Base-by-base conservation (phyloP, 2,113 vertebrate species). In the Hystrix cristata region DNA sequence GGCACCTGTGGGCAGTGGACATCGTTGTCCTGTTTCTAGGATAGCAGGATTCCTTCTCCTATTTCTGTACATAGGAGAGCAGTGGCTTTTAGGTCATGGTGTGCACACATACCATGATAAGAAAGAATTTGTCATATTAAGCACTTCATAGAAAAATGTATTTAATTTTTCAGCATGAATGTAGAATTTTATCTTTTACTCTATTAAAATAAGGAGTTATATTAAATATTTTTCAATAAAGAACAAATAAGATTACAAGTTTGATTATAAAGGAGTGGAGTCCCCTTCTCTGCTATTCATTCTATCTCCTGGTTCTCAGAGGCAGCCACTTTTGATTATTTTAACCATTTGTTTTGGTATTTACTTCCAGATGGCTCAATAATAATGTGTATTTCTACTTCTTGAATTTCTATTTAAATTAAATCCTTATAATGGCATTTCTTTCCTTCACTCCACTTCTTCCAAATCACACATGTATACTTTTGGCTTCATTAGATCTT, bases 111-210 rank as follows among this genome's bases (percentile, higher is more conserved):
- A 2, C 29, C 83, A 38, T 9, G 18, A 59, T 78, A 48, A 81
- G 23, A 82, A 92, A 65, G 11, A 21, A 76, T 13, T 55, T 7
- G 88, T 67, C 12, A 59, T 53, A 34, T 31, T 67, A 59, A 82
- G 59, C 4, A 14, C 83, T 83, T 88, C 57, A 89, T 19, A 23
- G 57, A 46, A 64, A 51, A 95, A 87, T 38, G 6, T 57, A 72
- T 81, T 87, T 72, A 64, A 84, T 72, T 86, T 95, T 81, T 87
- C 46, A 55, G 14, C 11, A 7, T 74, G 31, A 31, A 34, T 38
- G 7, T 29, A 95, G 60, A 89, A 93, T 69, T 25, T 74, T 65
- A 51, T 92, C 46, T 78, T 59, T 90, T 80, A 80, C 48, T 46
- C 64, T 81, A 34, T 67, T 76, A 51, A 82, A 92, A 48, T 82